Conservation (phyloP, 2,888 invertebrate genomes). For the Trachelus stipa region DNA sequence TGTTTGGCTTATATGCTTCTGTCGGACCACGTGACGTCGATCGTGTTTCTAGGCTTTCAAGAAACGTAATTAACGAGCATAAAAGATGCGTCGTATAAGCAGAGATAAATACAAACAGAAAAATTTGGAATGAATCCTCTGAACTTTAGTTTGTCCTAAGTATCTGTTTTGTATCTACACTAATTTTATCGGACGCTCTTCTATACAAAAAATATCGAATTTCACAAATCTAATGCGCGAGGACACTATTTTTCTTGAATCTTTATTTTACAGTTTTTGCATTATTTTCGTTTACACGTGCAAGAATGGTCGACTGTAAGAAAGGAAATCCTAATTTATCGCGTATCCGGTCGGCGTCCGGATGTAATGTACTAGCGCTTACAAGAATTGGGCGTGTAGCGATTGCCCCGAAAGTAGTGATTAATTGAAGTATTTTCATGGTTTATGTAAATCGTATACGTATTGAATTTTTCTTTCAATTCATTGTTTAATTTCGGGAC, state of each 20-base stretch:
- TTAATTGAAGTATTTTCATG: neutral
- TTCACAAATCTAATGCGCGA: neutral
- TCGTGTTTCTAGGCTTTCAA: slow-evolving; percentile 29
- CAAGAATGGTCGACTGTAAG: neutral
- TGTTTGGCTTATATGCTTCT: slow-evolving; percentile 59
- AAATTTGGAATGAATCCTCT: neutral
- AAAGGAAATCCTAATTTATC: neutral
- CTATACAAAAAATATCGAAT: neutral
- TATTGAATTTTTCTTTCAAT: neutral
- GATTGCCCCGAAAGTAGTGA: neutral
- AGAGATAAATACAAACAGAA: neutral
- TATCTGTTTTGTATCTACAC: neutral
- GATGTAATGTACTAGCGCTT: neutral
- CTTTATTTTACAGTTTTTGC: neutral
- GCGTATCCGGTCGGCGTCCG: slow-evolving; percentile 42
- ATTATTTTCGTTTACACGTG: neutral
- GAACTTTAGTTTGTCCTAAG: neutral
- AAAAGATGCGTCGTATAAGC: neutral
- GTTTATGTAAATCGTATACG: neutral
- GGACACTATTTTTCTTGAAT: neutral
- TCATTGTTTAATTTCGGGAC: neutral
- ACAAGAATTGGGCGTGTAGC: neutral
- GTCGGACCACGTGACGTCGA: slow-evolving; percentile 41
- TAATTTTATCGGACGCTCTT: neutral
- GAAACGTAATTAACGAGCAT: neutral